Percentiles rank a stretch among this genome's conserved stretches.
Evolutionary conservation across 1,140 invertebrate genomes (phyloP).

Genomic region (Subanguina moxae): DNA sequence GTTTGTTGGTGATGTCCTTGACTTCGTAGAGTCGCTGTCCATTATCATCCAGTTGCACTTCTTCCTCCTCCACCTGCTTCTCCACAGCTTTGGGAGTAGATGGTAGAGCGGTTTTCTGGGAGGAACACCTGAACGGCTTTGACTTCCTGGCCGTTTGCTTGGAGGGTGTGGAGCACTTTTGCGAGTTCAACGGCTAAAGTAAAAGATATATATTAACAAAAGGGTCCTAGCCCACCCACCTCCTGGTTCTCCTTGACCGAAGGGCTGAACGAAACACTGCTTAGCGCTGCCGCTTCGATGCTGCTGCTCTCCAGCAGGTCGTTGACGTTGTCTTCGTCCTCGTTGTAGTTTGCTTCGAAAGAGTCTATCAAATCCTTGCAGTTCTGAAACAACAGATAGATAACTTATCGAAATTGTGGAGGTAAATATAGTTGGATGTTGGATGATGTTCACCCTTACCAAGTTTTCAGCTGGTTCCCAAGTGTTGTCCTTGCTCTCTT

Average conservation of each 20-base stretch:
- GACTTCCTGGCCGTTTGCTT: no score
- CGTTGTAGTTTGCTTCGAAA: neutral
- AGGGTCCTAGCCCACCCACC: no score
- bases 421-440: no score
- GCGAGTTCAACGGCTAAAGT: no score
- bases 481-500: constrained; percentile 15
- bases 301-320: neutral
- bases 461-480: constrained; percentile 20
- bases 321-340: neutral
- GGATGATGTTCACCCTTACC: neutral
- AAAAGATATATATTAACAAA: no score
- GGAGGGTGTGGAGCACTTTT: no score
- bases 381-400: neutral
- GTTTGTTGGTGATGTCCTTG: constrained; percentile 13
- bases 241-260: no score
- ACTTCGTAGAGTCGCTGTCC: constrained; percentile 3
- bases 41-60: neutral
- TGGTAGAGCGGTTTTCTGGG: no score
- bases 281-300: no score
- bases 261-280: no score
- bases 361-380: neutral
- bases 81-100: neutral
- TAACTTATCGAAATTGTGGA: no score
- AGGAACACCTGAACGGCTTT: no score
- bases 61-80: neutral